phyloP scores from a whole-genome alignment of 1,140 invertebrate species.

The Brachionus manjavacas region DNA sequence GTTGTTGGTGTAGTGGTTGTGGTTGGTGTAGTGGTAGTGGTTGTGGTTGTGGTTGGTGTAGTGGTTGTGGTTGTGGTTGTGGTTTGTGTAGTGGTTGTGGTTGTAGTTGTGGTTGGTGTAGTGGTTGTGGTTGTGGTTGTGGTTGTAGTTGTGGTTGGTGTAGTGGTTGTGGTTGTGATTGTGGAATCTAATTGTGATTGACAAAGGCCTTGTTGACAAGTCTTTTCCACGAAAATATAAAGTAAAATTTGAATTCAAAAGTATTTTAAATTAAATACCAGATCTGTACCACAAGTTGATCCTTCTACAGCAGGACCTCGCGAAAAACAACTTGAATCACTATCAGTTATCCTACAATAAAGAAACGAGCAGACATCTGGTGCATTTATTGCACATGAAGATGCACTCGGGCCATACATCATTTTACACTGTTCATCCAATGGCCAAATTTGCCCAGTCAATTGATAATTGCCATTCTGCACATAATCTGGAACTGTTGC shows the following conservation, averaged over 20 bases:
- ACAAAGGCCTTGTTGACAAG: neutral
- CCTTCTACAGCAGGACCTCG: neutral
- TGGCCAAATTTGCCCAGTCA: neutral
- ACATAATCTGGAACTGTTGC: neutral
- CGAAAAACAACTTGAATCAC: neutral
- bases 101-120: neutral
- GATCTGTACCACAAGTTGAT: neutral
- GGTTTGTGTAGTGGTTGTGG: neutral
- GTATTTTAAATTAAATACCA: neutral
- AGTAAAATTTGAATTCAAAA: neutral
- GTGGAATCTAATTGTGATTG: neutral
- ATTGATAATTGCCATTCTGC: neutral
- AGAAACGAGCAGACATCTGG: neutral
- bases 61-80: neutral
- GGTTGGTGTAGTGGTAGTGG: neutral
- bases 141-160: neutral
- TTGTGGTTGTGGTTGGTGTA: neutral
- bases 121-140: neutral
- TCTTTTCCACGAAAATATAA: neutral
- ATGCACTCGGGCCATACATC: neutral
- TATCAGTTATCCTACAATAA: neutral
- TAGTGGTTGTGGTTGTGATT: neutral
- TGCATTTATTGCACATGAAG: neutral
- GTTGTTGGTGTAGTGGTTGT: neutral
- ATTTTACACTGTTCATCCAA: neutral